Percentiles rank a stretch among this genome's conserved stretches.
Evolutionary conservation across 1,140 invertebrate genomes (phyloP).

Genomic region (Coptotermes formosanus): DNA sequence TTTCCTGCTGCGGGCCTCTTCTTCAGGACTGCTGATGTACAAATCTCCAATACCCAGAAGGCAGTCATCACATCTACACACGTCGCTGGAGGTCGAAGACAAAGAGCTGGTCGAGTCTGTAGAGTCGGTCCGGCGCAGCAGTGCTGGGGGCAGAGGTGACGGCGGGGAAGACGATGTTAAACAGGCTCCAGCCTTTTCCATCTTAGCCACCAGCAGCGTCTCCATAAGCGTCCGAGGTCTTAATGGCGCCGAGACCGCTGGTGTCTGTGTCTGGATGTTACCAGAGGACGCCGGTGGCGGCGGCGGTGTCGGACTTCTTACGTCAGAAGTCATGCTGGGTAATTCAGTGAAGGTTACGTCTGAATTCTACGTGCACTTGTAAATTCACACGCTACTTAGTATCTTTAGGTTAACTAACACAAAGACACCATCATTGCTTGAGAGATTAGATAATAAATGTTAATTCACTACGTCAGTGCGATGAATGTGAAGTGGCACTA

Average conservation of each 20-base stretch:
- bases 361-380: too few relatives aligned
- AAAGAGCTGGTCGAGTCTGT: slow-evolving; percentile 74
- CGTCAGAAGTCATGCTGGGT: slow-evolving; percentile 29
- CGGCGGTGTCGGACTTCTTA: slow-evolving; percentile 48
- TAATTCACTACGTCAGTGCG: too few relatives aligned
- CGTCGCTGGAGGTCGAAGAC: slow-evolving; percentile 63
- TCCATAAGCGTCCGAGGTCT: slow-evolving; percentile 70
- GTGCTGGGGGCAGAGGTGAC: slow-evolving; percentile 42
- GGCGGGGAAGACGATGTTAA: slow-evolving; percentile 35
- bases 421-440: too few relatives aligned
- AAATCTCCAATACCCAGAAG: slow-evolving; percentile 76
- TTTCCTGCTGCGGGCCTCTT: slow-evolving; percentile 39
- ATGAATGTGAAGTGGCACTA: too few relatives aligned
- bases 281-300: slow-evolving; percentile 36
- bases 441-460: too few relatives aligned
- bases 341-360: too few relatives aligned
- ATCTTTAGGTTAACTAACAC: too few relatives aligned
- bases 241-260: not conserved
- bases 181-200: slow-evolving; percentile 52
- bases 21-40: slow-evolving; percentile 54
- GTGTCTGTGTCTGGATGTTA: slow-evolving; percentile 43
- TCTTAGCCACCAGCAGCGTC: slow-evolving; percentile 71
- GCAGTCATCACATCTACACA: slow-evolving; percentile 80
- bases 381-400: too few relatives aligned
- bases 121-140: slow-evolving; percentile 68